Conservation (phyloP, 2,888 invertebrate genomes). For the Nomada lathburiana region DNA sequence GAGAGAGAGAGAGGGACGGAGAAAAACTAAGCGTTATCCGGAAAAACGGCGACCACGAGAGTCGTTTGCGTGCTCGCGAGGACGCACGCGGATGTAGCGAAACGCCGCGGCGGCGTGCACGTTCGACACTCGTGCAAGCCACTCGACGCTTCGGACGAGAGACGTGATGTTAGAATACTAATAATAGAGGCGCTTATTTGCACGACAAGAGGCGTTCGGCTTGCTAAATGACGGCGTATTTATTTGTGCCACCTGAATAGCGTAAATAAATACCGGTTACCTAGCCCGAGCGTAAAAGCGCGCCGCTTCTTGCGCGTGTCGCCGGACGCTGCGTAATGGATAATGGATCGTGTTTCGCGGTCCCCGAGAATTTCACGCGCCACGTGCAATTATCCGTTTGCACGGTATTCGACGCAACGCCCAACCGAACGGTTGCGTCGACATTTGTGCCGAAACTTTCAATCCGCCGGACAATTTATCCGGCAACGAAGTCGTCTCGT, state of each 20-base stretch:
- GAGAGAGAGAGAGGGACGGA: neutral
- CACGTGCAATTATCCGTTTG: neutral
- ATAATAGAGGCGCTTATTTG: constrained; percentile 48
- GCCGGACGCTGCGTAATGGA: neutral
- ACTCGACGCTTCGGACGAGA: constrained; percentile 50
- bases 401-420: too few relatives aligned
- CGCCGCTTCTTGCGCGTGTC: neutral
- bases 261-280: constrained; percentile 39
- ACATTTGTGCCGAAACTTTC: neutral
- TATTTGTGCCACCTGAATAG: constrained; percentile 37
- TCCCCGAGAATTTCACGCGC: neutral
- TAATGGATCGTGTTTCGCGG: neutral
- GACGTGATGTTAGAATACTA: constrained; percentile 51
- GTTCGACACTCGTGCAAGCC: constrained; percentile 37
- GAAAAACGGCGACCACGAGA: constrained; percentile 37
- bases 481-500: too few relatives aligned
- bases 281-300: neutral
- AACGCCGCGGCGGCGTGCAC: constrained; percentile 2
- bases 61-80: neutral
- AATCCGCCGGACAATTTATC: neutral
- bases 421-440: too few relatives aligned
- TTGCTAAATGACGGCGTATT: constrained; percentile 39
- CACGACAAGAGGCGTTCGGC: constrained; percentile 18
- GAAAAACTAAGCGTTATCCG: constrained; percentile 53
- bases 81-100: neutral